Percentiles rank a stretch among this genome's conserved stretches.
Evolutionary conservation across 2,888 invertebrate species (phyloP).

Genomic region (Callimorpha dominula): DNA sequence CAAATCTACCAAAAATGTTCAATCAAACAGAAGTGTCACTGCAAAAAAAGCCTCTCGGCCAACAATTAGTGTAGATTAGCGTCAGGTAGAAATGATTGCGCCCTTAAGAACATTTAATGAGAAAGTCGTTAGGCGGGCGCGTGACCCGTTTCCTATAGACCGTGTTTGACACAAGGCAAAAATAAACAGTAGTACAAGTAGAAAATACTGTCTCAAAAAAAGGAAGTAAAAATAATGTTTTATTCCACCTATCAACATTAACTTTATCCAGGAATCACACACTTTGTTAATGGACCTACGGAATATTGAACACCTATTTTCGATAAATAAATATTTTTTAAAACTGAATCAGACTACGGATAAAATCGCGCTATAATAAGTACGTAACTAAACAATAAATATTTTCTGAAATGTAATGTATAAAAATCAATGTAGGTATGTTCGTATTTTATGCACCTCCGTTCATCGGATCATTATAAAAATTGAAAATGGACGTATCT

Average conservation of each 20-base stretch:
- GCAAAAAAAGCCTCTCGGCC: conserved; percentile 25
- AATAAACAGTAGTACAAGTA: conserved; percentile 6
- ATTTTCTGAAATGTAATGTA: too few species aligned
- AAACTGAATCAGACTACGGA: neutral
- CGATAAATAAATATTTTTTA: too few species aligned
- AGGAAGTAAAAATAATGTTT: neutral
- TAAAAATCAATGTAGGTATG: too few species aligned
- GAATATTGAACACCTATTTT: neutral
- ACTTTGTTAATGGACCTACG: neutral
- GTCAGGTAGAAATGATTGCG: conserved; percentile 58
- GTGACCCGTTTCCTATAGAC: conserved; percentile 60
- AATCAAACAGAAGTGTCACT: conserved; percentile 15
- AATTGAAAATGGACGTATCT: too few species aligned
- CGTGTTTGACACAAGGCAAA: neutral
- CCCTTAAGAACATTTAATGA: conserved; percentile 69
- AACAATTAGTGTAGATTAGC: conserved; percentile 65
- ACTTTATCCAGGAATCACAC: neutral
- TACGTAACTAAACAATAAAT: neutral
- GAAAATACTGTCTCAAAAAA: neutral
- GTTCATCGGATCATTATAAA: too few species aligned
- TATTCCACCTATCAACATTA: neutral
- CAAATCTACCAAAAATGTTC: conserved; percentile 11
- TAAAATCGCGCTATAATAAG: neutral
- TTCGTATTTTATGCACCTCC: too few species aligned
- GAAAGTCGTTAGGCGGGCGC: conserved; percentile 66